These are phyloP conservation scores for Percina caprodes DNA, from an alignment of 2,113 vertebrate species.

Conservation along the genomic window DNA sequence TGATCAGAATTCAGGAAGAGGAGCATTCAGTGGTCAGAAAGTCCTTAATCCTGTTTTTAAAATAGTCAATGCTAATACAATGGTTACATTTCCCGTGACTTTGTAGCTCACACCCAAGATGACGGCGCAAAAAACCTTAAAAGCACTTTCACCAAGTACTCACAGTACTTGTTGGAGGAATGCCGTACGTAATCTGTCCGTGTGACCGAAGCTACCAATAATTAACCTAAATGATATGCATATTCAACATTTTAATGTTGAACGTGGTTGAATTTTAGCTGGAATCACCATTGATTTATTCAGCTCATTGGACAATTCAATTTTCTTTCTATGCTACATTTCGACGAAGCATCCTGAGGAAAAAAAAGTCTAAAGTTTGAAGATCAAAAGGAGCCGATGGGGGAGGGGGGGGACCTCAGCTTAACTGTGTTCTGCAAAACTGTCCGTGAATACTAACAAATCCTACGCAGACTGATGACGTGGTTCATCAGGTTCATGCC, in stretches of 20 bases:
- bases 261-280: constrained; percentile 2
- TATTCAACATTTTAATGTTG: constrained; percentile 19
- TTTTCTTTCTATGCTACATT: constrained; percentile 3
- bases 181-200: too few species aligned
- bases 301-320: constrained; percentile 1
- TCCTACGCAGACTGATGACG: constrained; percentile 10
- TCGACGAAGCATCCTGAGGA: background rate
- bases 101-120: too few species aligned
- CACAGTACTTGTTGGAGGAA: too few species aligned
- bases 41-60: too few species aligned
- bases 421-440: constrained; percentile 37
- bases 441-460: constrained; percentile 28
- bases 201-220: too few species aligned
- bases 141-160: too few species aligned
- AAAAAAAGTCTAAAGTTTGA: constrained; percentile 25
- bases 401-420: background rate
- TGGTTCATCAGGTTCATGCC: constrained; percentile 18
- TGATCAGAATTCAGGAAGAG: too few species aligned
- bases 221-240: constrained; percentile 17
- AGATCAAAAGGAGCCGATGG: constrained; percentile 26
- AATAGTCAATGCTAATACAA: too few species aligned
- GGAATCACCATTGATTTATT: constrained; percentile 3
- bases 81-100: too few species aligned
- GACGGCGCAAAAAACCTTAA: too few species aligned
- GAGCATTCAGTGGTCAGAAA: too few species aligned